Evolutionary conservation across 2,113 vertebrate genomes (phyloP).

Genomic region (Ploceus nigricollis): DNA sequence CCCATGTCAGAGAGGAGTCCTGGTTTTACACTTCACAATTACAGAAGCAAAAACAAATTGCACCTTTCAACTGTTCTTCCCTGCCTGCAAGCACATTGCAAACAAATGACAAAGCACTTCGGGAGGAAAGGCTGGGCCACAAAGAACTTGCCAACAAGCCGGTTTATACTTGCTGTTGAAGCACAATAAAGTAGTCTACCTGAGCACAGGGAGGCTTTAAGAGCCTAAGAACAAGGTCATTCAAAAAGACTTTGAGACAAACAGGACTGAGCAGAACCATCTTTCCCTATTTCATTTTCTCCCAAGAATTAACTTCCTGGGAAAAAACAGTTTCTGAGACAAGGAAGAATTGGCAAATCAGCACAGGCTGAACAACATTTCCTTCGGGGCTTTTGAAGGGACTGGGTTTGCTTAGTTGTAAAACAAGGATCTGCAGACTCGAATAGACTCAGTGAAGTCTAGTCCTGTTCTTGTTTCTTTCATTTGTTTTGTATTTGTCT

Average conservation of each 20-base stretch:
- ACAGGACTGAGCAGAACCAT: slow-evolving; percentile 50
- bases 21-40: slow-evolving; percentile 44
- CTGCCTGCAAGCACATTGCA: slow-evolving; percentile 47
- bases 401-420: background rate
- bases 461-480: background rate
- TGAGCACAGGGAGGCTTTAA: slow-evolving; percentile 10
- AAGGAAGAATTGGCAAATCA: background rate
- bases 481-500: background rate
- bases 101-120: slow-evolving; percentile 52
- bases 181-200: slow-evolving; percentile 30
- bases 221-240: slow-evolving; percentile 32
- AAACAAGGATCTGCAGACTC: background rate
- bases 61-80: slow-evolving; percentile 60
- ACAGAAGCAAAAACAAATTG: slow-evolving; percentile 54
- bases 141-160: slow-evolving; percentile 40
- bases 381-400: background rate
- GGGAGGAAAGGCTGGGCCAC: slow-evolving; percentile 47
- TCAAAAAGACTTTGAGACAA: slow-evolving; percentile 28
- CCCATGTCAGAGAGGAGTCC: slow-evolving; percentile 23
- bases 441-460: background rate
- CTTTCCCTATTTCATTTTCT: background rate
- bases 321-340: background rate
- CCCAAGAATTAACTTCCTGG: background rate
- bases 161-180: slow-evolving; percentile 70
- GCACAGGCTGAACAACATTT: background rate